These are phyloP conservation scores for Diaperis boleti DNA, from an alignment of 2,888 invertebrate species.

Conservation along the genomic window DNA sequence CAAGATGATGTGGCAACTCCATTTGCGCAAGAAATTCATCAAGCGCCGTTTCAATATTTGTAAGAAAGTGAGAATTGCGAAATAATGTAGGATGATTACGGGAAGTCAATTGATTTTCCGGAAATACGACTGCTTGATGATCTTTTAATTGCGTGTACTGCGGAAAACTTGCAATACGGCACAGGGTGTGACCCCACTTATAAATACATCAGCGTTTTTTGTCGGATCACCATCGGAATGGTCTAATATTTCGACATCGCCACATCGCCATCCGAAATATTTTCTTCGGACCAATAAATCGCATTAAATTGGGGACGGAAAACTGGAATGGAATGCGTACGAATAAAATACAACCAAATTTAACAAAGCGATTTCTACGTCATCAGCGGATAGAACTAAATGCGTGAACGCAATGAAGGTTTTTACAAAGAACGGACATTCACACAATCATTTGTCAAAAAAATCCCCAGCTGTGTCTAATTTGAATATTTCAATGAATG, in stretches of 20 bases:
- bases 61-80: constrained; percentile 14
- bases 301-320: constrained; percentile 36
- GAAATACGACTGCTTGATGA: constrained; percentile 33
- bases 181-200: constrained; percentile 34
- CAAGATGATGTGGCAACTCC: background rate
- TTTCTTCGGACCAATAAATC: constrained; percentile 45
- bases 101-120: constrained; percentile 25
- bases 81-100: constrained; percentile 18
- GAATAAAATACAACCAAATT: constrained; percentile 43
- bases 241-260: constrained; percentile 32
- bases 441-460: too few relatives aligned
- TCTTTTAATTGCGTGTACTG: constrained; percentile 34
- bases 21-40: background rate
- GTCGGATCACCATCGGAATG: constrained; percentile 14
- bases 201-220: constrained; percentile 40
- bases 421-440: too few relatives aligned
- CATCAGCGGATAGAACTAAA: constrained; percentile 26
- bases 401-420: background rate
- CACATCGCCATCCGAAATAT: constrained; percentile 38
- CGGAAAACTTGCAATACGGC: constrained; percentile 20
- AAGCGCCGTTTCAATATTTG: background rate
- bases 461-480: too few relatives aligned
- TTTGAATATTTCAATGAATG: too few relatives aligned
- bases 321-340: constrained; percentile 35
- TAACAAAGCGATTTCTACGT: constrained; percentile 25